Evolutionary conservation across 2,797 vertebrate species (phyloP), one percentile per base, ranked within the genome.

Genomic region (Botia kubotai): DNA sequence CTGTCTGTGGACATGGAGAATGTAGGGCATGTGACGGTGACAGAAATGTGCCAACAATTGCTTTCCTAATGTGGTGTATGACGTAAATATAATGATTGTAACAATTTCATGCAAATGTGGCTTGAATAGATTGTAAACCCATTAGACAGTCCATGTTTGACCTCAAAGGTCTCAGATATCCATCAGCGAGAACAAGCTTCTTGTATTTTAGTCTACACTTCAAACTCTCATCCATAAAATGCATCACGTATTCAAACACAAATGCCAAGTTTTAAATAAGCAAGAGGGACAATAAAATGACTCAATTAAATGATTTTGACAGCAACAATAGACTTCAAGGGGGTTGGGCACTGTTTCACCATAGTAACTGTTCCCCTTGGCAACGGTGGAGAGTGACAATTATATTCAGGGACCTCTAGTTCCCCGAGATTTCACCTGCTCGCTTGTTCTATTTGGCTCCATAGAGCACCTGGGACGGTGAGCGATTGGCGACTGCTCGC

Each of bases 351-450:
- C 83, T 87, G 73, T 85, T 77, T 87, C 86, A 73, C 88, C 88
- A 85, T 92, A 87, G 93, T 79, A 90, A 94, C 93, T 11, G 87
- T 93, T 79, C 16, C 83, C 89, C 94, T 82, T 89, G 90, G 92
- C 91, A 95, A 95, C 92, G 74, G 55, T 50, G 70, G 63, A 83
- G 82, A 90, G 89, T 84, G 78, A 85, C 88, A 83, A 89, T 89
- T 90, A 87, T 88, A 88, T 83, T 88, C 84, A 86, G 87, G 85
- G 86, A 89, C 87, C 85, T 87, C 87, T 84, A 82, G 83, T 86
- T 78, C 80, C 86, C 81, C 81, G 67, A 72, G 81, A 16, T 84
- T 83, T 79, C 80, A 39, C 52, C 69, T 33, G 23, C 46, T 79
- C 72, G 53, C 63, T 60, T 66, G 86, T 83, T 72, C 81, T 85